Evolutionary conservation across 2,888 invertebrate genomes (phyloP).

Genomic region (Synanthedon andrenaeformis): DNA sequence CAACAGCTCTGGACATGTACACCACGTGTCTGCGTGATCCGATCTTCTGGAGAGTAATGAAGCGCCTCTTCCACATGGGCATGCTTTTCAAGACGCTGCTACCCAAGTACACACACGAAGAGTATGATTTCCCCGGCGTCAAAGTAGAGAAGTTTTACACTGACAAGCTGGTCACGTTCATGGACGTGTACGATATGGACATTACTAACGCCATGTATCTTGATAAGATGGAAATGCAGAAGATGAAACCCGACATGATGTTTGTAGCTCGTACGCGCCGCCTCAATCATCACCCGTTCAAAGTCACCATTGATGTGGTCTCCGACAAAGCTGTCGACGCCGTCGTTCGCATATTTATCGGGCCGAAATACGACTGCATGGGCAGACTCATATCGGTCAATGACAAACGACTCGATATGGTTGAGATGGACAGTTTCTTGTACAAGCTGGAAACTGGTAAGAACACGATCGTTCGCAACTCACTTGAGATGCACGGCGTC

Average conservation of each 20-base stretch:
- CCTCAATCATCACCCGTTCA: slow-evolving; percentile 76
- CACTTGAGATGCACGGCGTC: slow-evolving; percentile 74
- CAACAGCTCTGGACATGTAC: slow-evolving; percentile 74
- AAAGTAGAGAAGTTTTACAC: slow-evolving; percentile 72
- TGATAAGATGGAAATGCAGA: slow-evolving; percentile 56
- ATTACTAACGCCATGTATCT: slow-evolving; percentile 73
- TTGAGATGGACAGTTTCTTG: slow-evolving; percentile 66
- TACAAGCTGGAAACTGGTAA: slow-evolving; percentile 74
- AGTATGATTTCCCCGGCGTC: slow-evolving; percentile 74
- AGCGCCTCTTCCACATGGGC: slow-evolving; percentile 69
- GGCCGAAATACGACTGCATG: slow-evolving; percentile 77
- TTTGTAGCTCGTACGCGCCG: slow-evolving; percentile 72
- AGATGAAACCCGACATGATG: slow-evolving; percentile 54
- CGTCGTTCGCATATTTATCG: slow-evolving; percentile 76
- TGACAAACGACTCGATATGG: slow-evolving; percentile 54
- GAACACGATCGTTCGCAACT: slow-evolving; percentile 77
- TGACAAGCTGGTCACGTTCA: slow-evolving; percentile 76
- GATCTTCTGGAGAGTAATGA: slow-evolving; percentile 77
- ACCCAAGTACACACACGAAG: slow-evolving; percentile 70
- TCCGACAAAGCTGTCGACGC: slow-evolving; percentile 71
- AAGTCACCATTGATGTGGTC: slow-evolving; percentile 65
- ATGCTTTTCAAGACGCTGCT: slow-evolving; percentile 71
- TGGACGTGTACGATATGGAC: slow-evolving; percentile 76
- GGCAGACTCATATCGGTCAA: slow-evolving; percentile 66
- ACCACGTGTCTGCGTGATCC: slow-evolving; percentile 79